Percentiles rank a stretch among this genome's conserved stretches.
Conservation (phyloP, 2,888 invertebrate genomes). For the Hipparchia semele region DNA sequence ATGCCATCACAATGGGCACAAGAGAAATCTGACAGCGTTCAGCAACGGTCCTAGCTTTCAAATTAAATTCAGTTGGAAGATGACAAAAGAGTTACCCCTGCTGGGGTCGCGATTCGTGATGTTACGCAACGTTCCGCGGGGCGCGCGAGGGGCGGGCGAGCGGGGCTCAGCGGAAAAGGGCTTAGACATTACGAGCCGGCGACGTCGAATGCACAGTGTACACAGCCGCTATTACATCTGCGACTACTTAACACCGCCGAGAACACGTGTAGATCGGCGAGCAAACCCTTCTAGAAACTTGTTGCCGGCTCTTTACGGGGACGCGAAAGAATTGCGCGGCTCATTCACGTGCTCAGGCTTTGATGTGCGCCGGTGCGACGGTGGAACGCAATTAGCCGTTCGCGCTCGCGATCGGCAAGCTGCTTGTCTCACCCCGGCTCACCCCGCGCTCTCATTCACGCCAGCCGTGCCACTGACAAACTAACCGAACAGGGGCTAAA, state of each 20-base stretch:
- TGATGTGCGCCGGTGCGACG: not conserved
- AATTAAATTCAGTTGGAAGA: slow-evolving; percentile 42
- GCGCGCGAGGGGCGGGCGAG: slow-evolving; percentile 24
- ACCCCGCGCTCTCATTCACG: too few species aligned
- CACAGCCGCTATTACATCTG: slow-evolving; percentile 42
- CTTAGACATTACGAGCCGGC: slow-evolving; percentile 36
- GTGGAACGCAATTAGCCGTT: slow-evolving; percentile 8
- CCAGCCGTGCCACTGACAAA: too few species aligned
- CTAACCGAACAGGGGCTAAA: too few species aligned
- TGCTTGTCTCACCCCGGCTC: too few species aligned
- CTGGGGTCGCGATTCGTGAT: slow-evolving; percentile 43
- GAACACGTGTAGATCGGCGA: slow-evolving; percentile 39
- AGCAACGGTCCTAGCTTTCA: slow-evolving; percentile 41
- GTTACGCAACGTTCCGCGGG: slow-evolving; percentile 39
- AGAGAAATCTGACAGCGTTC: slow-evolving; percentile 36
- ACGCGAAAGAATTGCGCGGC: slow-evolving; percentile 23
- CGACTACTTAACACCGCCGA: slow-evolving; percentile 39
- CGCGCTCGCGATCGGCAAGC: not conserved
- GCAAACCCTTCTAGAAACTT: slow-evolving; percentile 33
- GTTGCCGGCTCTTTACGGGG: slow-evolving; percentile 31
- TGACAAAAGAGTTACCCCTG: slow-evolving; percentile 44
- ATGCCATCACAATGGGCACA: slow-evolving; percentile 32
- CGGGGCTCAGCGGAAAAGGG: slow-evolving; percentile 38
- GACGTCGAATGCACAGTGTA: slow-evolving; percentile 27
- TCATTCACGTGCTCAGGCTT: slow-evolving; percentile 24